phyloP scores from a whole-genome alignment of 2,797 vertebrate species.

The Myotis daubentonii region DNA sequence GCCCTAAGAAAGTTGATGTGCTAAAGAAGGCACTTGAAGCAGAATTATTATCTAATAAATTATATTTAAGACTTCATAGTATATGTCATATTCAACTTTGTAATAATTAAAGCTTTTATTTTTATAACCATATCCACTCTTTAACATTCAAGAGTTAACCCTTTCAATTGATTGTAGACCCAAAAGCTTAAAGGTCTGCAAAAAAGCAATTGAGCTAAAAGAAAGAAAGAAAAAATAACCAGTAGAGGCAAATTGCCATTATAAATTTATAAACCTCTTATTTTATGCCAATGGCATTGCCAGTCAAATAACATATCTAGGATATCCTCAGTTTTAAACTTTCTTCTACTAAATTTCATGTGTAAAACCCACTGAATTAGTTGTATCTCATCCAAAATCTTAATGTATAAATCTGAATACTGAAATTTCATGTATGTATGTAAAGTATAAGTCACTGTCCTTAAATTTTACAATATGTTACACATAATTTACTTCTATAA shows the following conservation, averaged over 20 bases:
- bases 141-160: not conserved
- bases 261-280: not conserved
- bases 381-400: not conserved
- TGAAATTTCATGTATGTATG: not conserved
- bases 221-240: not conserved
- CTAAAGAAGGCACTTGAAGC: not conserved
- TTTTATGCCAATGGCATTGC: not conserved
- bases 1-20: not conserved
- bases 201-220: not conserved
- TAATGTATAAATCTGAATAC: not conserved
- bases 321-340: not conserved
- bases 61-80: not conserved
- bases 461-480: not conserved
- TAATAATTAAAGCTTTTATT: not conserved
- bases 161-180: not conserved
- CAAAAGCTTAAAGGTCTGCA: not conserved
- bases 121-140: not conserved
- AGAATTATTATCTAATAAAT: not conserved
- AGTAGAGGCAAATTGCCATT: not conserved
- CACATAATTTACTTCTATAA: not conserved
- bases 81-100: not conserved
- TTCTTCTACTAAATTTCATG: not conserved
- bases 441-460: not conserved
- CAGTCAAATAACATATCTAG: not conserved
- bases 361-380: not conserved